These are phyloP conservation scores for Pimephales promelas DNA, from an alignment of 2,113 vertebrate species.

Conservation along the genomic window DNA sequence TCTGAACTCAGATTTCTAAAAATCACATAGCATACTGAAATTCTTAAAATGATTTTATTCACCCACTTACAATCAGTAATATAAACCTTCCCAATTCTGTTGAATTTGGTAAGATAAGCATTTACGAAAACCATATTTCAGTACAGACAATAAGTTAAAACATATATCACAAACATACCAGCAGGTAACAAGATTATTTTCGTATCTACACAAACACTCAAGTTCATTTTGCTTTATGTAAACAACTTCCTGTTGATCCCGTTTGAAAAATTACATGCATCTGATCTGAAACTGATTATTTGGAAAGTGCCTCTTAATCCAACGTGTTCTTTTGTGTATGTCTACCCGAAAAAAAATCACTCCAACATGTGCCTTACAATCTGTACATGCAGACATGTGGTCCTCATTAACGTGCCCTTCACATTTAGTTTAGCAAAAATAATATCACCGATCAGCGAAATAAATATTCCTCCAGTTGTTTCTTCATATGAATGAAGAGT, in stretches of 20 bases:
- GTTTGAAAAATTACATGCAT: constrained; percentile 85
- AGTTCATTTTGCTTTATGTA: constrained; percentile 76
- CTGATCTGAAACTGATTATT: constrained; percentile 75
- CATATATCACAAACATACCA: constrained; percentile 98
- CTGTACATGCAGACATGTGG: constrained; percentile 64
- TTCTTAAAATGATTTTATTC: constrained; percentile 95
- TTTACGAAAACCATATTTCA: constrained; percentile 92
- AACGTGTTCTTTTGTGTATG: constrained; percentile 58
- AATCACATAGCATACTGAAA: constrained; percentile 67
- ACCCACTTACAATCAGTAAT: constrained; percentile 91
- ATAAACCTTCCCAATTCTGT: constrained; percentile 91
- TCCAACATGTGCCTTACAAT: constrained; percentile 63
- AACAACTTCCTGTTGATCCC: constrained; percentile 76
- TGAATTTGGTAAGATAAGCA: constrained; percentile 93
- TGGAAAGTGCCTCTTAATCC: constrained; percentile 63
- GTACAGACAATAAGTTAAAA: constrained; percentile 99
- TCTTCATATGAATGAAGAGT: constrained; percentile 47
- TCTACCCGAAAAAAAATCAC: constrained; percentile 53
- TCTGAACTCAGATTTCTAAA: not conserved
- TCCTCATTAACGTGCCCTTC: constrained; percentile 28
- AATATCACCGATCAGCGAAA: constrained; percentile 49
- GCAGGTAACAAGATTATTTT: constrained; percentile 92
- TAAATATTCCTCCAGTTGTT: constrained; percentile 26
- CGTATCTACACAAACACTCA: constrained; percentile 98
- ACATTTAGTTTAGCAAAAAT: constrained; percentile 43